These are phyloP conservation scores for Meiosimyza platycephala DNA, from an alignment of 2,888 invertebrate species.

Conservation along the genomic window DNA sequence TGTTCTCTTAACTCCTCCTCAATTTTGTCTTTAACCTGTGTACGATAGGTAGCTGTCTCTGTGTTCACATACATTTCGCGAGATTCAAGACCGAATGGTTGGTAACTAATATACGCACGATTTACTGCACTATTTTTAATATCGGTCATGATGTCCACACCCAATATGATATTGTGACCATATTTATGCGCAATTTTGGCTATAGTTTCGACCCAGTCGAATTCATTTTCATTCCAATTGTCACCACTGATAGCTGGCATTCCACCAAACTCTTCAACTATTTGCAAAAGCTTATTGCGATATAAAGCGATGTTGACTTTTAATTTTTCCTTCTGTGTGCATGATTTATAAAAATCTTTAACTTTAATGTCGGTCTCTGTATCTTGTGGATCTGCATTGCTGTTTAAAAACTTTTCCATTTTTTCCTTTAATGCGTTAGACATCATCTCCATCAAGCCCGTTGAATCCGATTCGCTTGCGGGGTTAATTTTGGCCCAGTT, in stretches of 20 bases:
- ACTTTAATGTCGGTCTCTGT: conserved; percentile 54
- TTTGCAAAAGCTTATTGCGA: conserved; percentile 41
- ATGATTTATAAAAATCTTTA: conserved; percentile 60
- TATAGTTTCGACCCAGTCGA: conserved; percentile 57
- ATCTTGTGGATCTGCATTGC: conserved; percentile 40
- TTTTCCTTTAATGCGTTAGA: conserved; percentile 52
- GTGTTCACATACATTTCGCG: conserved; percentile 51
- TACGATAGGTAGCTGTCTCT: conserved; percentile 39
- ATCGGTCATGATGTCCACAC: conserved; percentile 51
- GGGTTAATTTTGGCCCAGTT: conserved; percentile 55
- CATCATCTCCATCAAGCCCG: conserved; percentile 56
- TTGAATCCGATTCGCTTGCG: conserved; percentile 47
- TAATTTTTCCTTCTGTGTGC: conserved; percentile 44
- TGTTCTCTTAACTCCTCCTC: too few species aligned
- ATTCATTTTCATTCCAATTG: conserved; percentile 53
- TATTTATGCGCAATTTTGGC: conserved; percentile 51
- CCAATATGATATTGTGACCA: conserved; percentile 50
- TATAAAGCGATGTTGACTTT: conserved; percentile 14
- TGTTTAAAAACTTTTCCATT: conserved; percentile 46
- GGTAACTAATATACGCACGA: conserved; percentile 50
- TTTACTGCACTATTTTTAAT: conserved; percentile 48
- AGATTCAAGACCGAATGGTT: conserved; percentile 48
- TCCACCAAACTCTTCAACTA: conserved; percentile 56
- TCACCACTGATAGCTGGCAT: conserved; percentile 55
- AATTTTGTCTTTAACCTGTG: conserved; percentile 39